Evolutionary conservation across 2,888 invertebrate genomes (phyloP), one percentile per base, ranked within the genome.

Genomic region (Osedax frankpressi): DNA sequence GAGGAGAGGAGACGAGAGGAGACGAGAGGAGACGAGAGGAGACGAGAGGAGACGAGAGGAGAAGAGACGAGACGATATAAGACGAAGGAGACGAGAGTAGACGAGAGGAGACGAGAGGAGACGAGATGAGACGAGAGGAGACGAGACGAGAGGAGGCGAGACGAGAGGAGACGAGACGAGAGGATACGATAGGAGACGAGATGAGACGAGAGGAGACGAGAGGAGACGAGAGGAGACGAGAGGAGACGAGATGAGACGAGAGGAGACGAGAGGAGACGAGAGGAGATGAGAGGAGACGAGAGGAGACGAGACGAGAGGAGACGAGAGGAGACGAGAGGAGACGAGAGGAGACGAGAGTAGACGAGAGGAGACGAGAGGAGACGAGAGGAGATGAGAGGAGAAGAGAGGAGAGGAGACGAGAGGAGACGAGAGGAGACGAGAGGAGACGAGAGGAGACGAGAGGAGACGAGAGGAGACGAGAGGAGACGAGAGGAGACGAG

Each of bases 1-100:
- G 60, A 60, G n/a, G 60, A 60, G 60, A 60, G n/a, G 60, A 60
- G 60, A 60, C 60, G 60, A 60, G 60, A 60, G n/a, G 60, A 60
- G 60, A 60, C 60, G 60, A 60, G 60, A 60, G n/a, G 60, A 60
- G 60, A 60, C 60, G 60, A 60, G 60, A 60, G n/a, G 60, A 60
- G 60, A 60, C 60, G 60, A 60, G 60, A 60, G n/a, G 60, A 60
- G 60, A 60, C 60, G 60, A 60, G 60, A 60, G n/a, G 60, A 60
- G 60, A 60, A 19, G 60, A 60, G 60, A 60, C 60, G 60, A 60
- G 60, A 60, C 60, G 60, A 60, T 19, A 60, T 24, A 24, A 60
- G 60, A 60, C 25, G n/a, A n/a, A n/a, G n/a, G n/a, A n/a, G n/a
- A n/a, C n/a, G n/a, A n/a, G n/a, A n/a, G n/a, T n/a, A n/a, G n/a